Evolutionary conservation across 2,113 vertebrate genomes (phyloP).

Genomic region (Merops nubicus): DNA sequence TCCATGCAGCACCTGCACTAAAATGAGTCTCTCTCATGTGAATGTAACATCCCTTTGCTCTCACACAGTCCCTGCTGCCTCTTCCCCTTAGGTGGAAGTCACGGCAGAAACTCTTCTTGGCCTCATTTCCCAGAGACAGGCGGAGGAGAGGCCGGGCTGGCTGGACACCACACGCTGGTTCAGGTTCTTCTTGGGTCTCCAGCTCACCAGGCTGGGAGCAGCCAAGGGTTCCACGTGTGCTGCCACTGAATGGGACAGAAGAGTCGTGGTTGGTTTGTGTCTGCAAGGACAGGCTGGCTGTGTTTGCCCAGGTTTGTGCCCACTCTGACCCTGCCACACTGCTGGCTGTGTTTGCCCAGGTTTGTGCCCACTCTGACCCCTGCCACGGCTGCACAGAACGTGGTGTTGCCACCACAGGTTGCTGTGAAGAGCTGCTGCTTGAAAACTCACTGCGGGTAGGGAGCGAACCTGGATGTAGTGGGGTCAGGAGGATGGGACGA

Average conservation of each 20-base stretch:
- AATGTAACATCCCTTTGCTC: not conserved
- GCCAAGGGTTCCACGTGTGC: rapidly evolving
- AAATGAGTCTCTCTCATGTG: rapidly evolving
- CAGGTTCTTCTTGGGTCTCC: not conserved
- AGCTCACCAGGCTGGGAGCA: not conserved
- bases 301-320: too few relatives aligned
- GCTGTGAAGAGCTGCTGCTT: not conserved
- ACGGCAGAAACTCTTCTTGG: not conserved
- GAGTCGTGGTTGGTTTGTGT: not conserved
- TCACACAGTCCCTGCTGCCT: not conserved
- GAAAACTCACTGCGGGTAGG: too few relatives aligned
- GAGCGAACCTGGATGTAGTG: not conserved
- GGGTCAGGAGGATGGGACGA: not conserved
- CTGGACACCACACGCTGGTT: rapidly evolving
- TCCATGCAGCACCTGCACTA: not conserved
- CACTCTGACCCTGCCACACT: rapidly evolving
- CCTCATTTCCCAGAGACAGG: rapidly evolving
- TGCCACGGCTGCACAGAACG: not conserved
- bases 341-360: too few relatives aligned
- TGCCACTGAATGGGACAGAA: rapidly evolving
- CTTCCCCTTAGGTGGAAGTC: not conserved
- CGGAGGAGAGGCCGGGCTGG: not conserved
- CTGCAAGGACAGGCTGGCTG: rapidly evolving
- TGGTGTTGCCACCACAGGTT: rapidly evolving
- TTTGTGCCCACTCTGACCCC: not conserved